Percentiles rank a stretch among this genome's conserved stretches.
Conservation (phyloP, 2,888 invertebrate species). For the Rutpela maculata region DNA sequence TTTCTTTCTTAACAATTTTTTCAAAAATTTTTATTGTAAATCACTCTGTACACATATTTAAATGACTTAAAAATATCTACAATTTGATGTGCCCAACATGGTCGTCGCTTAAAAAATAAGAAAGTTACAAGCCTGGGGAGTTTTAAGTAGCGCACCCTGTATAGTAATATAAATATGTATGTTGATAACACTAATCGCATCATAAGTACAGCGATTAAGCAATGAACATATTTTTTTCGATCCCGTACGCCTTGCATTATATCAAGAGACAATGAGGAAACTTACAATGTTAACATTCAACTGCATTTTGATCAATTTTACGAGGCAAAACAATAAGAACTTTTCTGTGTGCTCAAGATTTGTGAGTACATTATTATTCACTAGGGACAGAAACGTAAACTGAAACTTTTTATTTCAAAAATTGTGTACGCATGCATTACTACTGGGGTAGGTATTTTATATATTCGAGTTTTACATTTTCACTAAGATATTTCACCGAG, state of each 20-base stretch:
- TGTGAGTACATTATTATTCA: not conserved
- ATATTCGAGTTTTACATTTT: not conserved
- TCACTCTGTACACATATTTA: too few relatives aligned
- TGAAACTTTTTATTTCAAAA: constrained; percentile 6
- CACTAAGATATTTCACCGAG: not conserved
- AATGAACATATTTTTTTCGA: too few relatives aligned
- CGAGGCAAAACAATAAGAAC: not conserved
- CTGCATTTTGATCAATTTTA: constrained; percentile 8
- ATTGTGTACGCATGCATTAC: not conserved
- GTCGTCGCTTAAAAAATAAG: too few relatives aligned
- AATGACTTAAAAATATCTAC: too few relatives aligned
- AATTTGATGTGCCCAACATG: too few relatives aligned
- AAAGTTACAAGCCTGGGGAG: too few relatives aligned
- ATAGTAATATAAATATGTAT: too few relatives aligned
- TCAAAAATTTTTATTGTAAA: too few relatives aligned
- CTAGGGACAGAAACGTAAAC: not conserved
- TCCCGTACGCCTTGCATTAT: not conserved
- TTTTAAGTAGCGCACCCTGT: too few relatives aligned
- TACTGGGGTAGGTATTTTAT: not conserved
- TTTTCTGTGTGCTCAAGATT: constrained; percentile 1
- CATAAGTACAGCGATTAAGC: too few relatives aligned
- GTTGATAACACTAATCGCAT: too few relatives aligned
- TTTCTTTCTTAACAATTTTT: too few relatives aligned
- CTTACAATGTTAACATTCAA: constrained; percentile 1
- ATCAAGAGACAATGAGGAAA: not conserved